Base-by-base conservation (phyloP, 30 jellyfish, hydroid and myxozoan species). In the Aurelia sp. region DNA sequence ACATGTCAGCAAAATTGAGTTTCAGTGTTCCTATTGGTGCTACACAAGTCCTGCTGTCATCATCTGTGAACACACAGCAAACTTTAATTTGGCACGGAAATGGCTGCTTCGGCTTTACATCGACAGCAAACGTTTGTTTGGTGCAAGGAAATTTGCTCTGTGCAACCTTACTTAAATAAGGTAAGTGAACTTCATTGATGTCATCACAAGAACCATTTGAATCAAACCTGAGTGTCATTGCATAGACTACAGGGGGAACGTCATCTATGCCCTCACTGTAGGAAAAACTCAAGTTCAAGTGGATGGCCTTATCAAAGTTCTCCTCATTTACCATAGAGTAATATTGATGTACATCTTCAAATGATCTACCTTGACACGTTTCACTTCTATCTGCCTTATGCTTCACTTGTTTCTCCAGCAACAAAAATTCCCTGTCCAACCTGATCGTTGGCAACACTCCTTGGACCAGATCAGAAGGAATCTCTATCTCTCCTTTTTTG, bases 371-470 rank as follows among this genome's bases (percentile, higher is more conserved):
- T 10, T 52, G 40, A 11, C 6, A 4, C 7, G 12, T 47, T 15
- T 23, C 20, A 55, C 47, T 48, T 33, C 63, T 69, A 13, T 69
- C 40, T 53, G 37, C 58, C 31, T 52, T 20, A 55, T 55, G 66
- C 19, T 13, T 47, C 20, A 52, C 86, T 18, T 59, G 55, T 58
- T 82, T 82, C 44, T 60, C 51, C 12, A 82, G 21, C 19, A 23
- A 48, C 31, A 82, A 62, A 55, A 71, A 53, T 50, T 63, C 78
- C 58, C n/a, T 31, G 50, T 82, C 85, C 33, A 82, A 57, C 31
- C 79, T 53, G 17, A 69, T 13, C 11, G 91, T 82, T 35, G 91
- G 91, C 47, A 82, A 55, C 4, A 82, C 81, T 11, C 91, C 91
- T 72, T 74, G 78, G 58, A 82, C 81, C 16, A 82, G 53, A 13